Evolutionary conservation across 2,113 vertebrate genomes (phyloP), one percentile per base, ranked within the genome.

Genomic region (Rhea pennata): DNA sequence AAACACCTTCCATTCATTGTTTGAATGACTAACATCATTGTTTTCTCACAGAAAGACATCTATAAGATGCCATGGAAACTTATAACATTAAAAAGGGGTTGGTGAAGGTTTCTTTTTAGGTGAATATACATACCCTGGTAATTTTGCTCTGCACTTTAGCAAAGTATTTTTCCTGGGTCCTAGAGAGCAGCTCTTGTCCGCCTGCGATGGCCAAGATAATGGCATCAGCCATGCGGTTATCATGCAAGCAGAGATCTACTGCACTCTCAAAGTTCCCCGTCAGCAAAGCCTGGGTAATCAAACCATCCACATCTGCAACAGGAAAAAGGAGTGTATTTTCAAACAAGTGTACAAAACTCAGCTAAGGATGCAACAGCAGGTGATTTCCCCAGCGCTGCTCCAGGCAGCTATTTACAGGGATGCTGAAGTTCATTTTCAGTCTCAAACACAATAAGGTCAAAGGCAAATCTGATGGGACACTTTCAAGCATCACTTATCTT

Each of bases 151-250:
- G 98, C 36, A 98, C 98, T 96, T 98, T 99, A 10, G 97, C 98
- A 7, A 99, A 99, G 95, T 99, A 99, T 72, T 99, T 99, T 76
- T 97, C 98, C 97, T 99, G 99, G 3, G 99, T 99, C 92, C 95
- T 99, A 85, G 98, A 98, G 79, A 99, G 97, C 66, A 99, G 98
- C 67, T 99, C 98, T 15, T 98, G 96, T 59, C 99, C 99, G 5
- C 99, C 99, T 1, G 99, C 99, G 24, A 99, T 99, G 67, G 99
- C 99, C 94, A 99, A 95, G 96, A 99, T 99, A 91, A 99, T 99
- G 96, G 99, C 98, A 15, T 99, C 99, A 1, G 99, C 99, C 99
- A 99, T 99, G 29, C 99, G 98, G 95, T 99, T 99, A 97, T 99
- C 99, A 21, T 99, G 98, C 96, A 99, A 98, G 97, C 99, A 99